Percentiles rank a stretch among this genome's conserved stretches.
Conservation (phyloP, 2,888 invertebrate species). For the Agonopterix arenella region DNA sequence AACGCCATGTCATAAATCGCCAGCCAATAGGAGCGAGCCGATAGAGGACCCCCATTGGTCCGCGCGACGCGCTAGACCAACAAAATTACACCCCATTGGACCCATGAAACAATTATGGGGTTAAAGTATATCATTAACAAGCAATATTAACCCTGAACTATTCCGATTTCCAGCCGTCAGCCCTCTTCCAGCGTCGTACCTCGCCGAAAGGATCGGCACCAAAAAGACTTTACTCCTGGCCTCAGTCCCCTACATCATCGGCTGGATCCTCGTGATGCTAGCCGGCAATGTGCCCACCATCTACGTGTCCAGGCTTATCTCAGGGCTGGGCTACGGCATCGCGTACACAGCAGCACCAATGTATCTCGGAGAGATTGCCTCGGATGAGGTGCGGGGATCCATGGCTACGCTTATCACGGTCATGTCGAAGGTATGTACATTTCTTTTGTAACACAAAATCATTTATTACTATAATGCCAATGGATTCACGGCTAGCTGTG, state of each 20-base stretch:
- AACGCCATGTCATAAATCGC: too few species aligned
- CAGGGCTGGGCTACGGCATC: conserved; percentile 79
- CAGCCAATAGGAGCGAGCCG: too few species aligned
- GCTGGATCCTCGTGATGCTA: conserved; percentile 80
- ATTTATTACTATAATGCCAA: too few species aligned
- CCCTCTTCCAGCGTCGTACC: conserved; percentile 78
- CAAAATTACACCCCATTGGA: too few species aligned
- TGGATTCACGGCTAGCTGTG: too few species aligned
- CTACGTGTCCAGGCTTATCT: conserved; percentile 77
- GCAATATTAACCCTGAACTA: too few species aligned
- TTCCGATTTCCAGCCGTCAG: conserved; percentile 73
- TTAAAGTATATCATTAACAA: too few species aligned
- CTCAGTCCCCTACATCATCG: conserved; percentile 76
- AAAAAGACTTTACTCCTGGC: conserved; percentile 79
- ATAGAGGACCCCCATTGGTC: too few species aligned
- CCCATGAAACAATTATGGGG: too few species aligned
- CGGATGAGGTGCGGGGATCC: conserved; percentile 75
- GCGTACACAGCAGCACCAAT: conserved; percentile 78
- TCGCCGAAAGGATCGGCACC: conserved; percentile 80
- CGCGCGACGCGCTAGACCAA: too few species aligned
- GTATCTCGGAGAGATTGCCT: conserved; percentile 79
- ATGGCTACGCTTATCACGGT: conserved; percentile 79
- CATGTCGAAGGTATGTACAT: conserved; percentile 64
- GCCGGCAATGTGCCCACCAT: conserved; percentile 75
- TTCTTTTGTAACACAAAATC: not conserved